Evolutionary conservation across 2,113 vertebrate species (phyloP).

Genomic region (Melanocharis versteri): DNA sequence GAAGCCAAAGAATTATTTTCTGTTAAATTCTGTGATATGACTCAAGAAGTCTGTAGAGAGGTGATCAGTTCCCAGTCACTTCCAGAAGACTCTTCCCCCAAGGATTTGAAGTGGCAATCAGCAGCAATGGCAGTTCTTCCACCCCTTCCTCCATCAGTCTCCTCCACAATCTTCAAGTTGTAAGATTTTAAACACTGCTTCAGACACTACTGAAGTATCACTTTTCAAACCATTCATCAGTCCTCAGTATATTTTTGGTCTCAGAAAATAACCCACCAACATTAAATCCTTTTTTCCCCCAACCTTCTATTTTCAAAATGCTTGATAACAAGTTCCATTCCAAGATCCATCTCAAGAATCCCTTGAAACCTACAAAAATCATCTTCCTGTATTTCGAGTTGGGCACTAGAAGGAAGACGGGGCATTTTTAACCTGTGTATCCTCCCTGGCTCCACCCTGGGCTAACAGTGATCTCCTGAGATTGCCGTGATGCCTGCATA

Average conservation of each 20-base stretch:
- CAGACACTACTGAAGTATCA: background rate
- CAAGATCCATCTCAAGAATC: background rate
- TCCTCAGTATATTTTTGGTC: background rate
- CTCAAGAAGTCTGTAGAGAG: background rate
- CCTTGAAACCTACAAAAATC: background rate
- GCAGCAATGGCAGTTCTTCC: background rate
- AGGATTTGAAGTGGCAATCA: background rate
- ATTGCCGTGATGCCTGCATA: rapidly evolving
- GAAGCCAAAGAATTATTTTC: background rate
- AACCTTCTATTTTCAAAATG: background rate
- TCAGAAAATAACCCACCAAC: background rate
- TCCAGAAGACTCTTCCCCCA: background rate
- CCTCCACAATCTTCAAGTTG: background rate
- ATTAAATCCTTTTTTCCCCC: background rate
- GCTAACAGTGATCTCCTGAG: background rate
- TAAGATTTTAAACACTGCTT: background rate
- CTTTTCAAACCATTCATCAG: background rate
- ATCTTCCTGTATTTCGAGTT: background rate
- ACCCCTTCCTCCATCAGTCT: background rate
- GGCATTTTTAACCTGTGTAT: background rate
- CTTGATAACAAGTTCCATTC: background rate
- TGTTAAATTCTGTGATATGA: background rate
- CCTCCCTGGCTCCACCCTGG: background rate
- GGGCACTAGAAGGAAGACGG: background rate
- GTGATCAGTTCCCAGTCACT: background rate